Evolutionary conservation across 2,888 invertebrate species (phyloP).

Genomic region (Archaeoteleia sp.): DNA sequence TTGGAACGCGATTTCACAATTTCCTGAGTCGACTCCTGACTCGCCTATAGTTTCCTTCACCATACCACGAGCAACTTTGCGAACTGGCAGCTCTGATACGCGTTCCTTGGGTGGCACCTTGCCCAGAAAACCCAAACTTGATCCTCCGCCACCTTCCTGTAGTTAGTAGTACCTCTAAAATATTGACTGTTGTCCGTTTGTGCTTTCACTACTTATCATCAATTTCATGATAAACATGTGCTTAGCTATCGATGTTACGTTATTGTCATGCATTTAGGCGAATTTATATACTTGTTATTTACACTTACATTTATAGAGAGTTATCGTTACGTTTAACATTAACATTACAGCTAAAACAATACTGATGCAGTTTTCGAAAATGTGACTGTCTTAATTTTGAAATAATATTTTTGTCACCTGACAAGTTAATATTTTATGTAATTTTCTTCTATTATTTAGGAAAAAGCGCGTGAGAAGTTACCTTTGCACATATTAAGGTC

Average conservation of each 20-base stretch:
- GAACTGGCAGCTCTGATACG: constrained; percentile 64
- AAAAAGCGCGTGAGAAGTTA: too few relatives aligned
- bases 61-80: constrained; percentile 69
- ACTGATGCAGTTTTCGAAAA: too few relatives aligned
- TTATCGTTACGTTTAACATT: too few relatives aligned
- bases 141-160: constrained; percentile 61
- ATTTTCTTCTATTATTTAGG: too few relatives aligned
- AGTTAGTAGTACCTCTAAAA: constrained; percentile 56
- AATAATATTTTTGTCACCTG: too few relatives aligned
- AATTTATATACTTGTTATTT: constrained; percentile 6
- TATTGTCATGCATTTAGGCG: constrained; percentile 23
- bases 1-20: constrained; percentile 71
- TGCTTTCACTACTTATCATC: constrained; percentile 25
- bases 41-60: constrained; percentile 66
- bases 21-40: constrained; percentile 67
- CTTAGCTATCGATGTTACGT: constrained; percentile 30
- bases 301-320: too few relatives aligned
- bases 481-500: too few relatives aligned
- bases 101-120: constrained; percentile 64
- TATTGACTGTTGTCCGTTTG: constrained; percentile 30
- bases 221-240: constrained; percentile 15
- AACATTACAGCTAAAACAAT: too few relatives aligned
- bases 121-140: constrained; percentile 63
- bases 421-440: too few relatives aligned
- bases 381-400: too few relatives aligned